Evolutionary conservation across 2,113 vertebrate species (phyloP).

Genomic region (Vulpes ferrilata): DNA sequence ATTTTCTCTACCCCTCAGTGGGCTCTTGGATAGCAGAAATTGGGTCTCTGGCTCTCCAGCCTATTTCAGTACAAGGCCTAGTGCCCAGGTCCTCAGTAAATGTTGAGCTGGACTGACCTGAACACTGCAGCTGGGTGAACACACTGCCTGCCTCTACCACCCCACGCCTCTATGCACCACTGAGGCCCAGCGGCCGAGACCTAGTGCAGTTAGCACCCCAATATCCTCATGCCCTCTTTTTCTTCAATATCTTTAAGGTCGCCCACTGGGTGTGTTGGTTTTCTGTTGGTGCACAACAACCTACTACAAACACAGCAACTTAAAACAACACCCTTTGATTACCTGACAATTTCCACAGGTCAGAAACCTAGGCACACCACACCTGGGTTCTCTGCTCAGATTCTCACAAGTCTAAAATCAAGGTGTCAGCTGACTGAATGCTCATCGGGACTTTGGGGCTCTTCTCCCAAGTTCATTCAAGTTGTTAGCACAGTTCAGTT

Average conservation of each 20-base stretch:
- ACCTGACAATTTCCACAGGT: neutral
- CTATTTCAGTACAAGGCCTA: neutral
- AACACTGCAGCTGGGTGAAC: neutral
- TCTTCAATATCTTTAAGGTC: neutral
- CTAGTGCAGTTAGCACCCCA: neutral
- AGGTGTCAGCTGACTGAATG: neutral
- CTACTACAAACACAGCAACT: neutral
- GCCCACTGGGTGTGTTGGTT: neutral
- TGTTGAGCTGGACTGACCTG: neutral
- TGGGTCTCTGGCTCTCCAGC: neutral
- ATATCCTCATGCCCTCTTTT: neutral
- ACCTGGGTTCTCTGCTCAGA: neutral
- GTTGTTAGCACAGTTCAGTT: neutral
- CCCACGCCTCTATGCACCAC: accelerated
- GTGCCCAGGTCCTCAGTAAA: neutral
- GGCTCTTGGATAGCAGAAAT: neutral
- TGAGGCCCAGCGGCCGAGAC: accelerated
- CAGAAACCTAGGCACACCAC: neutral
- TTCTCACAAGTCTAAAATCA: neutral
- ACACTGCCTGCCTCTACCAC: neutral
- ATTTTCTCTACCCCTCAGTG: neutral
- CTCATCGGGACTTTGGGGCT: neutral
- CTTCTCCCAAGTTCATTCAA: neutral
- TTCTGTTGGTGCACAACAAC: neutral
- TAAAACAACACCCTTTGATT: neutral